Percentiles rank a stretch among this genome's conserved stretches.
phyloP scores from a whole-genome alignment of 2,113 vertebrate species.

The Zosterops pallidus region DNA sequence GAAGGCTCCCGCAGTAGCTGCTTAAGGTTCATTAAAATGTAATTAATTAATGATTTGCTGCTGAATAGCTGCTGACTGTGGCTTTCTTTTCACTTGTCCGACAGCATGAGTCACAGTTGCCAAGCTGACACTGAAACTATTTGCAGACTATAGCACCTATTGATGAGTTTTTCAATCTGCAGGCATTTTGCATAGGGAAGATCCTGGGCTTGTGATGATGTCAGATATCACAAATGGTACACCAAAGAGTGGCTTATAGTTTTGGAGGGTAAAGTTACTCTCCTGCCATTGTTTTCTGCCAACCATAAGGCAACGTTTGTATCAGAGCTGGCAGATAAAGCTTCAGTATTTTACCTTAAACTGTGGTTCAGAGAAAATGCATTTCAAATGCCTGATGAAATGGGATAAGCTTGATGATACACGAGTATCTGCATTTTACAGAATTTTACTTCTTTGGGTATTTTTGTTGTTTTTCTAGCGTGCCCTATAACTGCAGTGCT shows the following conservation, averaged over 20 bases:
- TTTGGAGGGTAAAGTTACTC: background rate
- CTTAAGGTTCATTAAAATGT: slow-evolving; percentile 92
- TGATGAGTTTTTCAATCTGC: slow-evolving; percentile 77
- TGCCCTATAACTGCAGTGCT: background rate
- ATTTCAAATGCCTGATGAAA: slow-evolving; percentile 7
- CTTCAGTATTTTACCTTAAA: background rate
- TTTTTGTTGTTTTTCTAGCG: background rate
- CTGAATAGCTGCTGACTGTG: slow-evolving; percentile 87
- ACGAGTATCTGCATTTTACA: background rate
- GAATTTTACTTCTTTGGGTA: background rate
- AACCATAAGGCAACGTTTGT: background rate
- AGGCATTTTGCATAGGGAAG: slow-evolving; percentile 73
- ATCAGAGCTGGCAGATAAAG: background rate
- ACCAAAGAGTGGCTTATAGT: background rate
- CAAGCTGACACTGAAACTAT: slow-evolving; percentile 82
- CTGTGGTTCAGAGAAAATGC: background rate
- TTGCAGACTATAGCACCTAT: slow-evolving; percentile 84
- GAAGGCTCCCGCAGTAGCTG: slow-evolving; percentile 84
- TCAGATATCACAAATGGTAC: background rate
- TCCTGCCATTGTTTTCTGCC: background rate
- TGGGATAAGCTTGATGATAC: background rate
- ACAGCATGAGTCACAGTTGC: slow-evolving; percentile 85
- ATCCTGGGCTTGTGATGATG: slow-evolving; percentile 33
- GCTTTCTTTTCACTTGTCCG: slow-evolving; percentile 84
- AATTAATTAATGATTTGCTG: slow-evolving; percentile 91